Evolutionary conservation across 1,140 invertebrate species (phyloP).

Genomic region (Drosophila kohkoa): DNA sequence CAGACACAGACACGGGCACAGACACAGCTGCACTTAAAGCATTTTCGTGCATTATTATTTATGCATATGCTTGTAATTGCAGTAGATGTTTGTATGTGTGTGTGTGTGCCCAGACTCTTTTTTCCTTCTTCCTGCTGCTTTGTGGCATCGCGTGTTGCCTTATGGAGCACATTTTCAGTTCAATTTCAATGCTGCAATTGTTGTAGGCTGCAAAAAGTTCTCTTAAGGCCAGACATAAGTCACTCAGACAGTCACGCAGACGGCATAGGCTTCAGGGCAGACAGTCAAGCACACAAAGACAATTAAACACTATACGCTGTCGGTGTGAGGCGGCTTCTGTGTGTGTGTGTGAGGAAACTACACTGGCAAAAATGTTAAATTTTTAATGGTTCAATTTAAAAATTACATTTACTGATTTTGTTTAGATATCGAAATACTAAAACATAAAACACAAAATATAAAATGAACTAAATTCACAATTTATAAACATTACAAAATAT

Average conservation of each 20-base stretch:
- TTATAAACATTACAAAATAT: too few species aligned
- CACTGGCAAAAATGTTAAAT: neutral
- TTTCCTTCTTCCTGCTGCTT: constrained; percentile 7
- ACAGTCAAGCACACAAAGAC: constrained; percentile 69
- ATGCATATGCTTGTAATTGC: constrained; percentile 77
- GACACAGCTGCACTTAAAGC: constrained; percentile 68
- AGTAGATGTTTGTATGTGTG: constrained; percentile 15
- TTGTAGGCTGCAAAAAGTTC: constrained; percentile 70
- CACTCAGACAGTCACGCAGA: constrained; percentile 71
- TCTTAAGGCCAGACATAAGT: constrained; percentile 82
- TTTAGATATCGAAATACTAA: too few species aligned
- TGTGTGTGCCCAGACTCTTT: constrained; percentile 42
- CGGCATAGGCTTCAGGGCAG: constrained; percentile 54
- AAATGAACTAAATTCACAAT: too few species aligned
- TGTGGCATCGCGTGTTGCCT: constrained; percentile 63
- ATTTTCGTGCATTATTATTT: constrained; percentile 82
- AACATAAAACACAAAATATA: too few species aligned
- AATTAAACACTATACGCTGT: constrained; percentile 62
- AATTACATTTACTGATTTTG: too few species aligned
- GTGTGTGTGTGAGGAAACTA: neutral
- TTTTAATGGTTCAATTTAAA: too few species aligned
- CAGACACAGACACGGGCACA: constrained; percentile 11
- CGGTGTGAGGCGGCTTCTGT: constrained; percentile 13
- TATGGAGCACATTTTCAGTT: constrained; percentile 54
- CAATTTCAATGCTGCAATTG: constrained; percentile 73